phyloP scores from a whole-genome alignment of 2,113 vertebrate species.

The Ornithorhynchus anatinus region DNA sequence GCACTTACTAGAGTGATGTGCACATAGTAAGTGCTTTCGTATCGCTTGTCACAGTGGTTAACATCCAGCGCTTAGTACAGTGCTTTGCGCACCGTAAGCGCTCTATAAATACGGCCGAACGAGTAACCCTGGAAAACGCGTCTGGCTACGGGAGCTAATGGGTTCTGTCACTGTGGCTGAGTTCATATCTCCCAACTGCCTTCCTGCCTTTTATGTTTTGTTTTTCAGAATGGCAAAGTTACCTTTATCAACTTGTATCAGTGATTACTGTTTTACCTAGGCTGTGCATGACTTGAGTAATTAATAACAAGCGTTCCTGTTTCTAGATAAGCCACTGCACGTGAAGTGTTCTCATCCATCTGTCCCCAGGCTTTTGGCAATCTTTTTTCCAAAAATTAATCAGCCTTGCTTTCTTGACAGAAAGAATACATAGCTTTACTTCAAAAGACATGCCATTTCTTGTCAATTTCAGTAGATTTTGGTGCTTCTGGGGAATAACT shows the following conservation, averaged over 20 bases:
- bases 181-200: not conserved
- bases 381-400: conserved; percentile 49
- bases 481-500: conserved; percentile 37
- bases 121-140: no score
- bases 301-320: conserved; percentile 52
- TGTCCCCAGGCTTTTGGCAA: conserved; percentile 52
- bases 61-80: no score
- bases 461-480: conserved; percentile 42
- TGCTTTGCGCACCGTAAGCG: no score
- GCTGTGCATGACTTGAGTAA: conserved; percentile 36
- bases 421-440: not conserved
- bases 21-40: no score
- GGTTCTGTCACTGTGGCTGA: no score
- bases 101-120: no score
- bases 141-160: no score
- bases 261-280: conserved; percentile 49
- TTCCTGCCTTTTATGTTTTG: not conserved
- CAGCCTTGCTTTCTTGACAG: conserved; percentile 31
- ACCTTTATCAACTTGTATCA: conserved; percentile 34
- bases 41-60: no score
- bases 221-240: conserved; percentile 26
- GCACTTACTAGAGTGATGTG: no score
- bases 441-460: conserved; percentile 46
- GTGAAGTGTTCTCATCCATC: conserved; percentile 44
- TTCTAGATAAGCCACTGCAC: conserved; percentile 25